These are phyloP conservation scores for Gandaritis pyraliata DNA, from an alignment of 2,888 invertebrate species.

Conservation along the genomic window DNA sequence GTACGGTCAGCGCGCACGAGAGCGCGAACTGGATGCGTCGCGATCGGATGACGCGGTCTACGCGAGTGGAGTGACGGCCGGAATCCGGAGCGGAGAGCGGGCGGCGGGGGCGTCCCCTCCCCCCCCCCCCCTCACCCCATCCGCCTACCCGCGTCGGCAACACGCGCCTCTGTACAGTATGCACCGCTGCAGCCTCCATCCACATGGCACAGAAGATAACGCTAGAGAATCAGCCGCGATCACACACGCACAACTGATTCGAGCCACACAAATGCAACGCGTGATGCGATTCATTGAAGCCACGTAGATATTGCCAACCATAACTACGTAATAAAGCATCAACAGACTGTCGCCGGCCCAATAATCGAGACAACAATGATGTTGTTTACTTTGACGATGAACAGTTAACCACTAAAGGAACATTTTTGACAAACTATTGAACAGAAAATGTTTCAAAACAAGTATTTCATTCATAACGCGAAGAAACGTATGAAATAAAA, in stretches of 20 bases:
- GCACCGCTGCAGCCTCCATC: conserved; percentile 75
- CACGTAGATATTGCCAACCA: conserved; percentile 62
- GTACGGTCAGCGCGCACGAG: conserved; percentile 42
- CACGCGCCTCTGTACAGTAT: conserved; percentile 60
- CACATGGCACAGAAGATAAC: conserved; percentile 72
- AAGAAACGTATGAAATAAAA: conserved; percentile 35
- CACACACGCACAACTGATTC: conserved; percentile 54
- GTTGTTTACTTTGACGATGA: conserved; percentile 24
- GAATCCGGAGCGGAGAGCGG: conserved; percentile 42
- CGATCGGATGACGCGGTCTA: conserved; percentile 59
- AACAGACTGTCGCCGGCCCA: conserved; percentile 46
- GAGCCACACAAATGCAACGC: conserved; percentile 57
- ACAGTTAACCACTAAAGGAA: conserved; percentile 18
- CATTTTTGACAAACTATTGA: conserved; percentile 23
- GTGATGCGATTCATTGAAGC: conserved; percentile 74
- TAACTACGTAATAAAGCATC: conserved; percentile 62
- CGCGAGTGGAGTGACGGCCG: conserved; percentile 68
- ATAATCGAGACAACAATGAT: conserved; percentile 37
- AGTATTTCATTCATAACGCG: conserved; percentile 32
- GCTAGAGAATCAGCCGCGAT: conserved; percentile 53
- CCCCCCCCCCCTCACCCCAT: conserved; percentile 45
- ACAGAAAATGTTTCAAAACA: conserved; percentile 38
- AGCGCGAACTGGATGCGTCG: conserved; percentile 50
- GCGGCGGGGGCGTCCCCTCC: conserved; percentile 54
- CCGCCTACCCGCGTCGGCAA: conserved; percentile 44